Conservation (phyloP, 1,140 invertebrate genomes). For the Brachionus angularis region DNA sequence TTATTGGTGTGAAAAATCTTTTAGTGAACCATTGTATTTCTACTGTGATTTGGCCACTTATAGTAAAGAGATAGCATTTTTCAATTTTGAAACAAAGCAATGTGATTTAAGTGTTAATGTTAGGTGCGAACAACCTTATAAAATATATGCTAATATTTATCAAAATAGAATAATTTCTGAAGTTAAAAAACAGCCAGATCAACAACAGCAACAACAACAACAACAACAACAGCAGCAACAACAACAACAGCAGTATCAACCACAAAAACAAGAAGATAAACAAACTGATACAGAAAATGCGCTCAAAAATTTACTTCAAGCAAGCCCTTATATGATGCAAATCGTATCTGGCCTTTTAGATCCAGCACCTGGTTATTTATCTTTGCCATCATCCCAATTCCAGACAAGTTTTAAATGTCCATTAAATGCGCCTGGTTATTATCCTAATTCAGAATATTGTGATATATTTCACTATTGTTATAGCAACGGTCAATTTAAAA, state of each 20-base stretch:
- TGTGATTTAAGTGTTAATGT: slow-evolving; percentile 6
- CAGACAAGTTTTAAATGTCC: slow-evolving; percentile 34
- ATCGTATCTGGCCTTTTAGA: slow-evolving; percentile 25
- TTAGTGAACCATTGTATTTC: slow-evolving; percentile 35
- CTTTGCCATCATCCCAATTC: slow-evolving; percentile 20
- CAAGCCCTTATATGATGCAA: slow-evolving; percentile 30
- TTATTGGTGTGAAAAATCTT: slow-evolving; percentile 36
- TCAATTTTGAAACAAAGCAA: slow-evolving; percentile 20
- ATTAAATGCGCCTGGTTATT: slow-evolving; percentile 17
- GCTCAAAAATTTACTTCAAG: slow-evolving; percentile 16
- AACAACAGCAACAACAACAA: no score
- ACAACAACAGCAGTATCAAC: no score
- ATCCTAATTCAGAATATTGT: slow-evolving; percentile 31
- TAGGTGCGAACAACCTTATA: not conserved
- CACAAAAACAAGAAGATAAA: not conserved
- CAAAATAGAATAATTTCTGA: no score
- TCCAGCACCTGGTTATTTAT: slow-evolving; percentile 35
- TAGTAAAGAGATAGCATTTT: slow-evolving; percentile 19
- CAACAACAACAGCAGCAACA: no score
- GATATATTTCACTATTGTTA: slow-evolving; percentile 44
- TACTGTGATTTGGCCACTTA: slow-evolving; percentile 39
- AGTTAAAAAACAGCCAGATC: no score
- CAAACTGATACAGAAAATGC: slow-evolving; percentile 9
- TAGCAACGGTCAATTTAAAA: slow-evolving; percentile 24
- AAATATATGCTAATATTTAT: not conserved